Conservation (phyloP, 1,140 invertebrate species). For the Leucophenga varia region DNA sequence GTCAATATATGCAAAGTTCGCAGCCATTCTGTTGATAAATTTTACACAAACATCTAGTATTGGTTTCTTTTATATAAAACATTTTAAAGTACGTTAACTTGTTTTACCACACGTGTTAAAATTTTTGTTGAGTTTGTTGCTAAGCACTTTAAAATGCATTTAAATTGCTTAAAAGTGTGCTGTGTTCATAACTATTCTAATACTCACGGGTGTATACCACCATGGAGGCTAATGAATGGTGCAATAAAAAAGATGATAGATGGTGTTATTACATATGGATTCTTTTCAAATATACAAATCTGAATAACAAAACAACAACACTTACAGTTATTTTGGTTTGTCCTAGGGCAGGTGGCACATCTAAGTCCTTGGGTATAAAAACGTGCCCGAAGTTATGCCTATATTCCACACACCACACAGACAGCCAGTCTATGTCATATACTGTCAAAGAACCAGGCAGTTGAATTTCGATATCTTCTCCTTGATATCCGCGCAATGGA, state of each 20-base stretch:
- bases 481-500: slow-evolving; percentile 78
- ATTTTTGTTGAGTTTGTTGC: no score
- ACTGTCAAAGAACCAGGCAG: slow-evolving; percentile 82
- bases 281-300: background rate
- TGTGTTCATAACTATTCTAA: no score
- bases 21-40: no score
- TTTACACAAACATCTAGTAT: no score
- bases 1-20: no score
- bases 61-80: no score
- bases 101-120: no score
- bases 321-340: slow-evolving; percentile 87
- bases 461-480: slow-evolving; percentile 87
- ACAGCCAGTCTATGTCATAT: slow-evolving; percentile 90
- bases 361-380: slow-evolving; percentile 81
- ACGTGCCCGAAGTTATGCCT: slow-evolving; percentile 90
- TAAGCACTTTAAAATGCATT: no score
- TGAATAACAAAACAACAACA: slow-evolving; percentile 15
- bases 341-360: slow-evolving; percentile 84
- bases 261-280: background rate
- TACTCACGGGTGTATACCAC: slow-evolving; percentile 89
- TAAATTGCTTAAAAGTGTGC: no score
- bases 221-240: slow-evolving; percentile 72
- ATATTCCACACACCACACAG: slow-evolving; percentile 84
- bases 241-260: slow-evolving; percentile 23
- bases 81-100: no score